Evolutionary conservation across 2,888 invertebrate genomes (phyloP).

Genomic region (Smittia sp.): DNA sequence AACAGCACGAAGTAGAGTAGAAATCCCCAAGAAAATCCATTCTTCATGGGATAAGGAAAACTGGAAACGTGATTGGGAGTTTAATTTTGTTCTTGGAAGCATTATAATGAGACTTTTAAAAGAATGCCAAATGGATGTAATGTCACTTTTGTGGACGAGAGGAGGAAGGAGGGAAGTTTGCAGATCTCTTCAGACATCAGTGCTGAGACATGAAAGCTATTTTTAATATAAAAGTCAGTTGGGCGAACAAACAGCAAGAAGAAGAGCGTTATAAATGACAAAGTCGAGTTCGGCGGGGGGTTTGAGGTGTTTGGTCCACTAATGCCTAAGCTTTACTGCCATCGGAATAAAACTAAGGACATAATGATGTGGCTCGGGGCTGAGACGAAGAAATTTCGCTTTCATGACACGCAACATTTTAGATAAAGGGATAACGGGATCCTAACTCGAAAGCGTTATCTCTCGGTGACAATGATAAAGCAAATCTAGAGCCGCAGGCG

Average conservation of each 20-base stretch:
- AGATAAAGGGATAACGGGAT: slow-evolving; percentile 35
- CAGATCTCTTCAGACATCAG: slow-evolving; percentile 10
- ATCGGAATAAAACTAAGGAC: background rate
- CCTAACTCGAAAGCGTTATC: background rate
- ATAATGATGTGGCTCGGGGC: background rate
- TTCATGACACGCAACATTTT: slow-evolving; percentile 34
- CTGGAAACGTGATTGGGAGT: slow-evolving; percentile 34
- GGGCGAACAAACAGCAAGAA: background rate
- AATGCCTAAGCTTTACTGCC: background rate
- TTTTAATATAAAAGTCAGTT: slow-evolving; percentile 24
- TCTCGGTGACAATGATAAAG: background rate
- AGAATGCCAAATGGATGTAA: slow-evolving; percentile 18
- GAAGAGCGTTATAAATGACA: background rate
- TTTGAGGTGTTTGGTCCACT: background rate
- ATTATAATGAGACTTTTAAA: slow-evolving; percentile 39
- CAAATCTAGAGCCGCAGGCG: background rate
- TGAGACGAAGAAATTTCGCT: slow-evolving; percentile 19
- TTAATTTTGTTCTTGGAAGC: slow-evolving; percentile 26
- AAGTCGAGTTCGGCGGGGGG: background rate
- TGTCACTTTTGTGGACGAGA: slow-evolving; percentile 11
- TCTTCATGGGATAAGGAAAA: slow-evolving; percentile 19
- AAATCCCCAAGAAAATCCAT: slow-evolving; percentile 24
- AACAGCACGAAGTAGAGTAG: background rate
- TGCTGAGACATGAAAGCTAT: background rate
- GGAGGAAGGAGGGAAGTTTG: background rate